Base-by-base conservation (phyloP, 1,140 invertebrate species). In the Augochlora pura region DNA sequence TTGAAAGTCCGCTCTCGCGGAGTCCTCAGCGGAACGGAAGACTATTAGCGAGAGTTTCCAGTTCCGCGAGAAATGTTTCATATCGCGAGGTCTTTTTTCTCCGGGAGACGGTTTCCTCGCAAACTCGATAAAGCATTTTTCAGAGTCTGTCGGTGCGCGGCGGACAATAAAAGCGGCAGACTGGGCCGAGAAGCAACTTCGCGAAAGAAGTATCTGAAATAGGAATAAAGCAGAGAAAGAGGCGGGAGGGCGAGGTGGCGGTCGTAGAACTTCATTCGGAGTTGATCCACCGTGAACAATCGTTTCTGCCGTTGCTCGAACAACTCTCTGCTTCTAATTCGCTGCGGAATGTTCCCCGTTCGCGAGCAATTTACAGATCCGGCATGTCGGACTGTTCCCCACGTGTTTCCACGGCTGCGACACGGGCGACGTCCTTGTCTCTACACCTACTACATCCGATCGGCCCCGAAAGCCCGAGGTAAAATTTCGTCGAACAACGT, bases 221-320 rank as follows among this genome's bases (percentile, higher is more conserved):
- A 60, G 60, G 12, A 63, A 63, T 63, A 18, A 27, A 32, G 6
- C 27, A 23, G 49, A 21, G 27, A 18, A 16, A 27, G 5, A 0
- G n/a, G 42, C 67, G 14, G 49, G 4, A 54, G 2, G 23, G 46
- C 12, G 10, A 18, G 25, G 18, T 0, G 23, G 23, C 46, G 46
- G 49, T 66, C 39, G 52, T 79, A 62, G 54, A 80, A 74, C 77
- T 67, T 66, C 70, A 80, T 80, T 80, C 67, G 70, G 60, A 74
- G 73, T 25, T 52, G 46, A 80, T 73, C 27, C 52, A 32, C 38
- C 42, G 63, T 49, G 27, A 65, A 59, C n/a, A 60, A 74, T 63
- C 25, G 59, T 23, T 62, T 60, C 27, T 62, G 23, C 27, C 7
- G 25, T 38, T 32, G 32, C 32, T 4, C 32, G 32, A 32, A 32